These are phyloP conservation scores for Oxycera nigricornis DNA, from an alignment of 2,888 invertebrate species.

Conservation along the genomic window DNA sequence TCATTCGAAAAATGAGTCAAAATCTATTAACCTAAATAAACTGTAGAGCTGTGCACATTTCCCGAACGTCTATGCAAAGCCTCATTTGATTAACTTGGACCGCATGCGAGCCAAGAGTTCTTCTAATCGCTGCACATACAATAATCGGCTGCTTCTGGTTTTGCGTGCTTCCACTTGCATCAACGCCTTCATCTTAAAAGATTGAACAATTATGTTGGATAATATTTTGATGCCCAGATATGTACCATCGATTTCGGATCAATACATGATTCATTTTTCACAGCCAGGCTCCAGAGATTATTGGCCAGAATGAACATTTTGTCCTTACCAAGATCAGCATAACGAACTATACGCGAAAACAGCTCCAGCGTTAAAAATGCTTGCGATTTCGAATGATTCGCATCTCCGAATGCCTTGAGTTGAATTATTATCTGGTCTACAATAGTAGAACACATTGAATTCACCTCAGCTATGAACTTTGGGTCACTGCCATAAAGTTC, in stretches of 20 bases:
- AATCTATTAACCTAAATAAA: too few species aligned
- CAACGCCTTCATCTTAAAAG: constrained; percentile 42
- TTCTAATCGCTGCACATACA: constrained; percentile 41
- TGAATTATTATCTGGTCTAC: constrained; percentile 77
- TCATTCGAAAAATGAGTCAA: too few species aligned
- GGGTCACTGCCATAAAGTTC: constrained; percentile 87
- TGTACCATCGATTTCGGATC: constrained; percentile 65
- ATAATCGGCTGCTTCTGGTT: not conserved
- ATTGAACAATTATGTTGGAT: not conserved
- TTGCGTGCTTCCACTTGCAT: constrained; percentile 38
- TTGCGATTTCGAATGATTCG: constrained; percentile 72
- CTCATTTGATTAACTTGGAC: constrained; percentile 41
- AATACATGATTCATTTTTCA: constrained; percentile 67
- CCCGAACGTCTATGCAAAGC: too few species aligned
- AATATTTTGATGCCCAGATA: not conserved
- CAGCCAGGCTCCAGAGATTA: constrained; percentile 83
- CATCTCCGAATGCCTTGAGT: constrained; percentile 73
- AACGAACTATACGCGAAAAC: constrained; percentile 71
- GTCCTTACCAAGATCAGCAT: constrained; percentile 69
- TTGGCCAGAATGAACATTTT: constrained; percentile 73
- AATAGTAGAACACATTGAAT: constrained; percentile 77
- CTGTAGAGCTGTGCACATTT: too few species aligned
- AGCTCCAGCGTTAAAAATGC: constrained; percentile 77
- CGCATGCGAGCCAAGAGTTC: constrained; percentile 47
- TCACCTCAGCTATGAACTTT: constrained; percentile 82